Evolutionary conservation across 2,888 invertebrate species (phyloP).

Genomic region (Aleiodes alternator): DNA sequence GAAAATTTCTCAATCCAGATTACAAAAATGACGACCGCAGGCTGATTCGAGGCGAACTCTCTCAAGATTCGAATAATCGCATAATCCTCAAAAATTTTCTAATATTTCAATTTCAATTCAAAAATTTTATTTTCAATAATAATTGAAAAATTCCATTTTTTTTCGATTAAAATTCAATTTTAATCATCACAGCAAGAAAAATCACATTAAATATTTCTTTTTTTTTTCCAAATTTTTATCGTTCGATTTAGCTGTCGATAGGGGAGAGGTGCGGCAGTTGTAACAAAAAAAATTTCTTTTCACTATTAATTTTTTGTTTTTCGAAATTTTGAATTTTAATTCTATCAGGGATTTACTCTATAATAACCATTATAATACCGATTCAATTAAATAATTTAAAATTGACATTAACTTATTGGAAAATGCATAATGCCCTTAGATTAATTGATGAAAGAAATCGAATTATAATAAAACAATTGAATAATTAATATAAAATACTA

Average conservation of each 20-base stretch:
- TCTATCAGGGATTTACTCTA: no score
- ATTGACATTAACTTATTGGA: no score
- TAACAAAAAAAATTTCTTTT: no score
- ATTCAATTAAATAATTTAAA: no score
- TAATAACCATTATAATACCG: no score
- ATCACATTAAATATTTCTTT: conserved; percentile 7
- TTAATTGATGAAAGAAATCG: no score
- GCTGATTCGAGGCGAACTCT: conserved; percentile 14
- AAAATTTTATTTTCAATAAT: background rate
- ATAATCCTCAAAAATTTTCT: background rate
- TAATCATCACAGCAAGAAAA: conserved; percentile 19
- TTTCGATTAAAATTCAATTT: background rate
- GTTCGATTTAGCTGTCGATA: conserved; percentile 3
- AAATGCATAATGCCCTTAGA: no score
- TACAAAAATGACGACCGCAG: background rate
- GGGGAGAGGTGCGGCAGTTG: no score
- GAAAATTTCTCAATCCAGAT: conserved; percentile 22
- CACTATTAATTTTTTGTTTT: no score
- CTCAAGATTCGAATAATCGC: background rate
- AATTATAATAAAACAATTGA: no score
- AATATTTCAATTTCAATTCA: background rate
- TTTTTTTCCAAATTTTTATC: background rate
- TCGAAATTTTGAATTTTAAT: no score
- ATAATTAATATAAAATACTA: no score
- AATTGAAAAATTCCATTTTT: background rate